Percentiles rank a stretch among this genome's conserved stretches.
These are phyloP conservation scores for Xiphophorus hellerii DNA, from an alignment of 2,113 vertebrate genomes.

Conservation along the genomic window DNA sequence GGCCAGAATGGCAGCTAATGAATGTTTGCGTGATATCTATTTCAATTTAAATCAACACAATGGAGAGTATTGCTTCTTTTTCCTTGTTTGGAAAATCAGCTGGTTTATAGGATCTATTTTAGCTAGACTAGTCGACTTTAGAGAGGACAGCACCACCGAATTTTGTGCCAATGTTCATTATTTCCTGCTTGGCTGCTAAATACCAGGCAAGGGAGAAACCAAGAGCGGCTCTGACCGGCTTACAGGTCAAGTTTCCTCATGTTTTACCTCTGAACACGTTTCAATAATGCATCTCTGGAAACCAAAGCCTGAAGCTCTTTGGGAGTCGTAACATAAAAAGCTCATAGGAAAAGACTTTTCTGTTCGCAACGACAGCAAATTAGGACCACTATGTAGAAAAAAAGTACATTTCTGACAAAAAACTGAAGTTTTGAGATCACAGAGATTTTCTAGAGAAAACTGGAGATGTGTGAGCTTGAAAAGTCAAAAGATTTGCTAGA, in stretches of 20 bases:
- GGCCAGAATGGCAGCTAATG: constrained; percentile 35
- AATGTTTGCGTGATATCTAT: constrained; percentile 58
- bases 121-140: constrained; percentile 61
- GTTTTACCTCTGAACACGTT: constrained; percentile 51
- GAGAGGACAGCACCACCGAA: constrained; percentile 24
- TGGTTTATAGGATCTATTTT: constrained; percentile 40
- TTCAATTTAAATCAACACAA: constrained; percentile 30
- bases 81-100: constrained; percentile 42
- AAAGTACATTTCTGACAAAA: too few relatives aligned
- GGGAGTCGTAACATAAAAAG: constrained; percentile 54
- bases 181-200: constrained; percentile 39
- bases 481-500: too few relatives aligned
- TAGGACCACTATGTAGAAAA: too few relatives aligned
- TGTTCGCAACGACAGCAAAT: neutral
- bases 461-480: too few relatives aligned
- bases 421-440: too few relatives aligned
- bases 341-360: constrained; percentile 48
- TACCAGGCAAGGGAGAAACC: constrained; percentile 42
- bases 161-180: constrained; percentile 32
- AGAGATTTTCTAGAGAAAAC: too few relatives aligned
- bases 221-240: constrained; percentile 47
- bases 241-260: constrained; percentile 51
- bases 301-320: constrained; percentile 38
- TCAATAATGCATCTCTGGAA: constrained; percentile 63
- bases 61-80: constrained; percentile 71